A percentile compares a stretch with the other conserved stretches of the same genome.
Conservation (phyloP, 2,888 invertebrate genomes). For the Chalcis sispes region DNA sequence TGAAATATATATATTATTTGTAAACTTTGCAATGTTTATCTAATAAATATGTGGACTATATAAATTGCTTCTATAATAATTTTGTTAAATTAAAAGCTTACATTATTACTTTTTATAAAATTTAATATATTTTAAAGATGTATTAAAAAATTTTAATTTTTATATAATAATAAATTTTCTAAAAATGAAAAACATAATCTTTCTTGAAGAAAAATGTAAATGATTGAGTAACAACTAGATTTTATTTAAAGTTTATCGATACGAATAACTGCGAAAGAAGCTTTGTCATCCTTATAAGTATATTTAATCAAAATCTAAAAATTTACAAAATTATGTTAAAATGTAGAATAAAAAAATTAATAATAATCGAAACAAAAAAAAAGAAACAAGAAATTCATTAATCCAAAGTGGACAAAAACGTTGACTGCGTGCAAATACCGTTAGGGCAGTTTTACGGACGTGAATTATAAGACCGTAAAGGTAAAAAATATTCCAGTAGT, state of each 20-base stretch:
- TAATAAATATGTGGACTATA: too few relatives aligned
- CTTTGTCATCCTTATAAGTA: slow-evolving; percentile 20
- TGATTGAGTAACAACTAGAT: neutral
- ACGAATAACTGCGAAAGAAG: slow-evolving; percentile 9
- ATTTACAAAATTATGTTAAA: neutral
- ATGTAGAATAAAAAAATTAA: neutral
- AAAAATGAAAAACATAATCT: neutral
- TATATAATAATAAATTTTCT: too few relatives aligned
- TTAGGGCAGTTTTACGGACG: slow-evolving; percentile 1
- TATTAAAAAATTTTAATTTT: too few relatives aligned
- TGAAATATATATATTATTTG: neutral
- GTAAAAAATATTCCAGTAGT: too few relatives aligned
- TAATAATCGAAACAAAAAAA: neutral
- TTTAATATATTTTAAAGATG: too few relatives aligned
- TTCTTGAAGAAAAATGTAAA: too few relatives aligned
- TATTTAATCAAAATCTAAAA: neutral
- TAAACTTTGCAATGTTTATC: neutral
- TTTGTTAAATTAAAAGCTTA: too few relatives aligned
- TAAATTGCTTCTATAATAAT: too few relatives aligned
- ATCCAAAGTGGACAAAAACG: neutral
- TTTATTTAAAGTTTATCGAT: slow-evolving; percentile 4
- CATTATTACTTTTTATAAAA: too few relatives aligned
- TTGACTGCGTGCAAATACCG: slow-evolving; percentile 27
- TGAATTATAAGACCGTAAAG: too few relatives aligned
- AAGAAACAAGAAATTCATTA: neutral